Base-by-base conservation (phyloP, 2,888 invertebrate genomes). In the Epinotia nisella region DNA sequence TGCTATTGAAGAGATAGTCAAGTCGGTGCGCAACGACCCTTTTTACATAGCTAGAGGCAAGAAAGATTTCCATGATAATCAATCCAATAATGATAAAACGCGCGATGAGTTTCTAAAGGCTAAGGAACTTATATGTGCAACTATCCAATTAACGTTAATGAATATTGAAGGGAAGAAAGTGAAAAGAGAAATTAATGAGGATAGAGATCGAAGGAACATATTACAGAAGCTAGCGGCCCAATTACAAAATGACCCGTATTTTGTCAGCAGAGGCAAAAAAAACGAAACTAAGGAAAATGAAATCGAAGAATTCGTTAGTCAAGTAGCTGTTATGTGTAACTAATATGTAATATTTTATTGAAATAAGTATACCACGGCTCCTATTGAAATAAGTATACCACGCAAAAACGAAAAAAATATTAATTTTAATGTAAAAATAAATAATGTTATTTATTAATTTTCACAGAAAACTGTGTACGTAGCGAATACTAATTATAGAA, bases 41-140 rank as follows among this genome's bases (percentile, higher is more conserved):
- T 94, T 91, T 78, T 94, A 92, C 69, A 94, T 94, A 60, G 94
- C 93, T 0, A 83, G 94, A 80, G 94, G 94, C n/a, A 94, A 94
- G 78, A 94, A 93, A 76, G 82, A 87, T 73, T 55, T 35, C 0
- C 77, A 78, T 3, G 35, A 64, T n/a, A 75, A 68, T 10, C 85
- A 82, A 74, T 76, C 76, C 29, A 77, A 70, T 10, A 87, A 87
- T 71, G 70, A 80, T 1, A 82, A 82, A 0, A 69, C 70, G 21
- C 78, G 75, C 24, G 83, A 86, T 1, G 84, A 87, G 64, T 80
- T 84, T 51, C 61, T 71, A 0, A 93, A 89, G 81, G 85, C 85
- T 1, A 90, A 86, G 75, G 88, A 92, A 65, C 79, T 93, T 2
- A 85, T 93, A 59, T 93, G 93, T 76, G 83, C 90, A 19, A 85